Evolutionary conservation across 2,113 vertebrate genomes (phyloP).

Genomic region (Myotis lucifugus): DNA sequence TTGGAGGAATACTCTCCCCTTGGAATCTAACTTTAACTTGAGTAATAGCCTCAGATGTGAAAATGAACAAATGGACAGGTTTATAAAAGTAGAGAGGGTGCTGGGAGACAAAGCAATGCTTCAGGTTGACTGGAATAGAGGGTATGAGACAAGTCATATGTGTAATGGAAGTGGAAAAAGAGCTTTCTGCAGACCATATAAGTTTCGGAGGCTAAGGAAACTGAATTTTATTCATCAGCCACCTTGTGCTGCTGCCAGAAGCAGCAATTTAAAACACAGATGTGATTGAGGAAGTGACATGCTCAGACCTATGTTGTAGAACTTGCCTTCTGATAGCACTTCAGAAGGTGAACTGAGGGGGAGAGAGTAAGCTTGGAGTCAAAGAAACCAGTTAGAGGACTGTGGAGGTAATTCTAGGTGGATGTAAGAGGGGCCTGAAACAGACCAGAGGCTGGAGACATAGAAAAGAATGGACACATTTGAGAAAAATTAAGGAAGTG

Average conservation of each 20-base stretch:
- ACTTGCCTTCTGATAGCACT: background rate
- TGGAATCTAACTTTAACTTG: slow-evolving; percentile 24
- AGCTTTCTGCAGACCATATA: background rate
- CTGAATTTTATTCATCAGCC: background rate
- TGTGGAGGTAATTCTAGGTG: background rate
- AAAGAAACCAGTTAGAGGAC: background rate
- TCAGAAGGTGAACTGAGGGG: background rate
- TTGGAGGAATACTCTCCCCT: background rate
- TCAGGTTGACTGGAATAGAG: background rate
- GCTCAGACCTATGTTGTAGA: background rate
- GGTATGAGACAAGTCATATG: background rate
- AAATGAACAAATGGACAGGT: background rate
- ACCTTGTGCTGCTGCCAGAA: background rate
- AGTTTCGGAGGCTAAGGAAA: background rate
- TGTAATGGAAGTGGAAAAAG: background rate
- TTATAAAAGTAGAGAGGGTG: background rate
- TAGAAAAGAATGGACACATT: background rate
- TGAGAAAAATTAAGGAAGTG: background rate
- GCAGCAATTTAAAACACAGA: background rate
- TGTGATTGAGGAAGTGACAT: background rate
- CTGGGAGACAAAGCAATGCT: background rate
- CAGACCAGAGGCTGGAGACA: background rate
- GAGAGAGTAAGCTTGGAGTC: background rate
- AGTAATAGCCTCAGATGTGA: background rate
- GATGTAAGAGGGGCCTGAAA: background rate